Evolutionary conservation across 2,113 vertebrate genomes (phyloP), one percentile per base, ranked within the genome.

Genomic region (Scatophagus argus): DNA sequence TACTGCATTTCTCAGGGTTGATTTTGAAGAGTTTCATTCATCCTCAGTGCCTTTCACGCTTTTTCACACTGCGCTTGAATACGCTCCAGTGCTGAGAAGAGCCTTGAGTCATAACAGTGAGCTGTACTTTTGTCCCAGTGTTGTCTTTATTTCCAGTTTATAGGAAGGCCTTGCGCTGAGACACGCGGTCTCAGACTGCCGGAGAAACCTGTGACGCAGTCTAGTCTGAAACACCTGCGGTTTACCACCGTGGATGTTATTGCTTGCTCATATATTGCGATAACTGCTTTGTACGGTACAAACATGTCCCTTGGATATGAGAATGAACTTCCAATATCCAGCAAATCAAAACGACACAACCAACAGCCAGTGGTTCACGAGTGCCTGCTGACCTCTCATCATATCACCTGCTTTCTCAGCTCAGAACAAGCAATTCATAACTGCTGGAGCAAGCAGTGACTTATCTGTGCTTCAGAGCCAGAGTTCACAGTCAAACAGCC

Each of bases 401-500:
- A 29, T 29, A 10, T 46, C 21, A 10, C 38, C 21, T 76, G 62
- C 62, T 41, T 51, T 73, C 44, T 61, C 72, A 65, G 61, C 60
- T 44, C 29, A 25, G 34, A 74, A 39, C 49, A 36, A 17, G 13
- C 38, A 21, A 75, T 66, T 75, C 31, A 66, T 58, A 58, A 27
- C 47, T 2, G 27, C 11, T 14, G 21, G 21, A 44, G 51, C 29
- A 38, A n/a, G 19, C 61, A 14, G 51, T 38, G 73, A 75, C 51
- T 58, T 46, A 29, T 75, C 49, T 55, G 39, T 7, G 44, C 56
- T 39, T n/a, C 43, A 54, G 47, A 63, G 71, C 27, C 59, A 54
- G 36, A 47, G 55, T 47, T 47, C 68, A 60, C 55, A 71, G 69
- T 72, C 41, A 34, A 55, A 63, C 27, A 64, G 60, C 21, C 31